Evolutionary conservation across 2,888 invertebrate species (phyloP), one percentile per base, ranked within the genome.

Genomic region (Euclidia mi): DNA sequence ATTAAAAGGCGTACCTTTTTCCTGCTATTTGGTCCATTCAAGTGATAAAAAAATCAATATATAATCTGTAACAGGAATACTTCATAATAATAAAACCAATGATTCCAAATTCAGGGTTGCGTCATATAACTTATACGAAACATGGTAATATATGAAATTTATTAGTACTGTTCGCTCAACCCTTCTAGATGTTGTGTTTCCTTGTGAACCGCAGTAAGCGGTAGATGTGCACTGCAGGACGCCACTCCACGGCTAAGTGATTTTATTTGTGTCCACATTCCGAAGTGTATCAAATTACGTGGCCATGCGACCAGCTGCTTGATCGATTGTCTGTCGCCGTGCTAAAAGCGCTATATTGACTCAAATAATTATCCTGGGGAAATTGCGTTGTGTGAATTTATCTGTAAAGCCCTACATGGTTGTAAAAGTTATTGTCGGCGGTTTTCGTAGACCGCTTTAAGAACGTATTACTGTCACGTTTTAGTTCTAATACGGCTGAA

Each of bases 231-330:
- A 57, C 94, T 71, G 80, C 91, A 86, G 92, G 94, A 87, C 82
- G 89, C 94, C 94, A 92, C 92, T 92, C 90, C 71, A 75, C 82
- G 74, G 79, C 91, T 94, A 94, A 94, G 94, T 94, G 94, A 94
- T 93, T 94, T 94, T 93, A 92, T 94, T 94, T 93, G 93, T 91
- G 94, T 89, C 90, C 92, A 92, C 92, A 94, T 92, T 90, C 89
- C 92, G 79, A 91, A 88, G 90, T 90, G 91, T 94, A 94, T 94
- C 94, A 89, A 89, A 94, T 94, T 94, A 94, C 94, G 81, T 71
- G 80, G 76, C 82, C 79, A 81, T 77, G 86, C 79, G 79, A 83
- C 92, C 91, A 92, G 88, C 92, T 90, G 92, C 72, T 92, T 94
- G 94, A 93, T 94, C 90, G 91, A 94, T 93, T 82, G 86, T 79